These are phyloP conservation scores for Gambusia affinis DNA, from an alignment of 2,113 vertebrate species.

Conservation along the genomic window DNA sequence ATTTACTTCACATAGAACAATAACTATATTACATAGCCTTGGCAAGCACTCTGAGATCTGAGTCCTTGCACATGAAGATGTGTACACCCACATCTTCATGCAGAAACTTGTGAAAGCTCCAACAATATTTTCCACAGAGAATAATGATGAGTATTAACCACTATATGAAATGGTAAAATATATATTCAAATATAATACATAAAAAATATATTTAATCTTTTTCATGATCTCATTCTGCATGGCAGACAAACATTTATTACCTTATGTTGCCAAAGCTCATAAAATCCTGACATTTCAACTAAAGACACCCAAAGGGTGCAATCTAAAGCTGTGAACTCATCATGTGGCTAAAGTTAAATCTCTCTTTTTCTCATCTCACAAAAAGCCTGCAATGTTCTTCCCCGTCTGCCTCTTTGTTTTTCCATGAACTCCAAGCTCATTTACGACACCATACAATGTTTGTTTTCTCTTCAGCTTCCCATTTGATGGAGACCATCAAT, in stretches of 20 bases:
- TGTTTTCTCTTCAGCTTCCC: slow-evolving; percentile 23
- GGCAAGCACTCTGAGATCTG: slow-evolving; percentile 16
- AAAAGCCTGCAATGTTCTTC: slow-evolving; percentile 8
- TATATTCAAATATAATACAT: neutral
- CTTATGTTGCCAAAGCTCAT: slow-evolving; percentile 40
- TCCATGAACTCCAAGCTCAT: slow-evolving; percentile 20
- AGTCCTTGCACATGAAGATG: neutral
- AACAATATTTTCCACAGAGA: slow-evolving; percentile 20
- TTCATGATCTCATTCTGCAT: slow-evolving; percentile 34
- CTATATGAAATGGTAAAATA: slow-evolving; percentile 19
- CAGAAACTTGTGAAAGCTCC: slow-evolving; percentile 24
- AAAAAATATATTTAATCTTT: slow-evolving; percentile 3
- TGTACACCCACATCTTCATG: slow-evolving; percentile 39
- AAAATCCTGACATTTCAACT: slow-evolving; percentile 47
- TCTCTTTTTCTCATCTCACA: slow-evolving; percentile 19
- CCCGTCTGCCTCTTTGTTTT: neutral
- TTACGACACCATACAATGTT: slow-evolving; percentile 4
- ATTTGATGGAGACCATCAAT: slow-evolving; percentile 43
- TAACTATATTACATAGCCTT: slow-evolving; percentile 52
- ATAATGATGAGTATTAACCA: slow-evolving; percentile 6
- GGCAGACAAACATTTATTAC: slow-evolving; percentile 1
- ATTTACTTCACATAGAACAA: slow-evolving; percentile 52
- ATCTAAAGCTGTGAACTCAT: slow-evolving; percentile 27
- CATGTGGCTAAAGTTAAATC: slow-evolving; percentile 26
- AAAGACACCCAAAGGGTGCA: slow-evolving; percentile 31